Percentiles rank a stretch among this genome's conserved stretches.
phyloP scores from a whole-genome alignment of 2,797 vertebrate genomes.

The Pantherophis vulpinus region DNA sequence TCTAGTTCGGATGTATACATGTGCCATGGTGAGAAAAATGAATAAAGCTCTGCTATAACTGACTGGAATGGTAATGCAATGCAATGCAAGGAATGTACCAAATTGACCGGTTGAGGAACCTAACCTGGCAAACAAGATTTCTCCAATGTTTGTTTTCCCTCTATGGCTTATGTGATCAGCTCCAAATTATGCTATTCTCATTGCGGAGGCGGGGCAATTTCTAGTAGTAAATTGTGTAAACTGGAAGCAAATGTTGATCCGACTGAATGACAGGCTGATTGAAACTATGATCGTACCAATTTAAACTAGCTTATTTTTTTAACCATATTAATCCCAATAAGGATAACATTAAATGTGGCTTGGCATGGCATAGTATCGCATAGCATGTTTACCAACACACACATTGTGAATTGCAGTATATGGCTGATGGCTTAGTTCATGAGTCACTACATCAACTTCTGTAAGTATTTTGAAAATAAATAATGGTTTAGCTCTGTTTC shows the following conservation, averaged over 20 bases:
- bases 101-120: not conserved
- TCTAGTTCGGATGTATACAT: not conserved
- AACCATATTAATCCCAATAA: not conserved
- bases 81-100: not conserved
- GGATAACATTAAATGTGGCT: not conserved
- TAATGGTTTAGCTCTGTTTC: not conserved
- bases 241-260: not conserved
- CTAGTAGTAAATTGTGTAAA: not conserved
- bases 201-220: not conserved
- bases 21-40: not conserved
- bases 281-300: not conserved
- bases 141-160: not conserved
- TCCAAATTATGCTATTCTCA: not conserved
- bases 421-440: not conserved
- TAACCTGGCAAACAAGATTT: not conserved
- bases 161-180: not conserved
- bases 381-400: not conserved
- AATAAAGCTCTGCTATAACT: not conserved
- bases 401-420: not conserved
- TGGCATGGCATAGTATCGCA: not conserved
- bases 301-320: not conserved
- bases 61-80: not conserved
- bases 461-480: not conserved
- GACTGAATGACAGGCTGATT: not conserved
- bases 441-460: not conserved